Conservation (phyloP, 2,113 vertebrate genomes). For the Ameiurus melas region DNA sequence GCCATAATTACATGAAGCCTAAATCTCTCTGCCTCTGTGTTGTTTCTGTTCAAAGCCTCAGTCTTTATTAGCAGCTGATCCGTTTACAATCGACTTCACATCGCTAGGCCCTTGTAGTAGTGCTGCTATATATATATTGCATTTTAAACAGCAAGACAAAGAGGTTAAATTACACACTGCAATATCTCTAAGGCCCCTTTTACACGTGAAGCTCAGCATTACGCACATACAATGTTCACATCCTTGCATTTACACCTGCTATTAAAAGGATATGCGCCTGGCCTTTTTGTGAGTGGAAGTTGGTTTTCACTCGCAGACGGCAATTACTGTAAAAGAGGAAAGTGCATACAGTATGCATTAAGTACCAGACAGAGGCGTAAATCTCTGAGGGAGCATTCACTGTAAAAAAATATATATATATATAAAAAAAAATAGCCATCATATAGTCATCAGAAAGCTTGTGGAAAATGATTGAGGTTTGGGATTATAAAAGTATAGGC, state of each 20-base stretch:
- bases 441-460: conserved; percentile 8
- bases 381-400: not conserved
- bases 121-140: conserved; percentile 9
- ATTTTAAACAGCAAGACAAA: not conserved
- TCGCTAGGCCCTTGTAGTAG: conserved; percentile 1
- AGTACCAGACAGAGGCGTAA: not conserved
- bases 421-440: not conserved
- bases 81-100: conserved; percentile 15
- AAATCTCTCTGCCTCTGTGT: conserved; percentile 36
- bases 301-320: not conserved
- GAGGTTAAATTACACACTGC: conserved; percentile 9
- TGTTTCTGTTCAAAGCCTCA: conserved; percentile 40
- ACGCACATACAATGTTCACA: not conserved
- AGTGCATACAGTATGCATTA: conserved; percentile 16
- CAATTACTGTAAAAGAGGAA: conserved; percentile 18
- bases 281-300: not conserved
- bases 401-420: not conserved
- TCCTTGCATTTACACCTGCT: conserved; percentile 21
- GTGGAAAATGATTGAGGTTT: not conserved
- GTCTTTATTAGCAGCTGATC: conserved; percentile 49
- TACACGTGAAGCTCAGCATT: not conserved
- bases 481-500: not conserved
- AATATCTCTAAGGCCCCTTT: not conserved
- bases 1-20: conserved; percentile 4
- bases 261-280: not conserved